phyloP scores from a whole-genome alignment of 30 jellyfish, hydroid and myxozoan species.

The Catostylus mosaicus region DNA sequence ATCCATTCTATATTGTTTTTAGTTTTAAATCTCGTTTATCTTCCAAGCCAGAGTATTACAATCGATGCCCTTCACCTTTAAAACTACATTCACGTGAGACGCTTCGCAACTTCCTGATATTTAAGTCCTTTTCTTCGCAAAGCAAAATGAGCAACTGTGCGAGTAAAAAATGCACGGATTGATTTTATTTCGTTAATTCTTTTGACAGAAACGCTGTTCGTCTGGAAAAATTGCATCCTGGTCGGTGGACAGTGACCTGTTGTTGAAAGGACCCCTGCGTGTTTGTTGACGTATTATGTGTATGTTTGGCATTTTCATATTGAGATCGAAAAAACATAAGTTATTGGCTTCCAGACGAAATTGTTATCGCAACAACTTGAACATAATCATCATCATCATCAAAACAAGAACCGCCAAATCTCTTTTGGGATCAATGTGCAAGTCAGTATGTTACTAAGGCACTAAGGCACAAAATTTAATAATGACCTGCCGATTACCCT shows the following conservation, averaged over 20 bases:
- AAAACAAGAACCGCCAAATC: too few species aligned
- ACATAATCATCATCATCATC: too few species aligned
- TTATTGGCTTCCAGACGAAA: too few species aligned
- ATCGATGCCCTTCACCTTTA: background rate
- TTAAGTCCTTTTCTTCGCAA: background rate
- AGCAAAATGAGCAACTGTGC: background rate
- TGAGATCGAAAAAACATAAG: background rate
- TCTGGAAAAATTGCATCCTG: background rate
- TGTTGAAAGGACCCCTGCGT: conserved; percentile 10
- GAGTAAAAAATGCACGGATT: background rate
- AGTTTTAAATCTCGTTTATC: too few species aligned
- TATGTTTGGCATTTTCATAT: background rate
- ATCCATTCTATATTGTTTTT: conserved; percentile 1
- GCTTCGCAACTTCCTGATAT: background rate
- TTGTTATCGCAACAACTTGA: too few species aligned
- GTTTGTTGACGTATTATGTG: conserved; percentile 1
- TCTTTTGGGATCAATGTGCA: too few species aligned
- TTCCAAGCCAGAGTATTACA: background rate
- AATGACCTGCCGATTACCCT: too few species aligned
- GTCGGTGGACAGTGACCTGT: background rate
- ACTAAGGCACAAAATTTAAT: too few species aligned
- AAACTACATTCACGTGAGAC: too few species aligned
- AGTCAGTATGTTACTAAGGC: too few species aligned
- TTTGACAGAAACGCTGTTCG: background rate
- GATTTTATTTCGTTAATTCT: background rate